Conservation (phyloP, 2,797 vertebrate genomes). For the Anniella stebbinsi region DNA sequence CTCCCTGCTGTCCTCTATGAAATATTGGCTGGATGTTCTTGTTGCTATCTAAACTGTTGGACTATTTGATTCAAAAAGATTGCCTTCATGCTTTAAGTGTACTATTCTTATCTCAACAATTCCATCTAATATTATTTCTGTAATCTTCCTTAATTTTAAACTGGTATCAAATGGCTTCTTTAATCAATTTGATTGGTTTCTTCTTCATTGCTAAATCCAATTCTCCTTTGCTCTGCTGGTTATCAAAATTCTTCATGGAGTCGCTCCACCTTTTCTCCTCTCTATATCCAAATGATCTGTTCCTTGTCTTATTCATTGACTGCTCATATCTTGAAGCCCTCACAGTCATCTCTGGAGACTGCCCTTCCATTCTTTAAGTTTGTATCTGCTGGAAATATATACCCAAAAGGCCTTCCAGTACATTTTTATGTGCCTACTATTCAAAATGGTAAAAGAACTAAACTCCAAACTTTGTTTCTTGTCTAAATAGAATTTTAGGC, state of each 20-base stretch:
- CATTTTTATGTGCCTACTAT: constrained; percentile 11
- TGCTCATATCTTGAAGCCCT: constrained; percentile 38
- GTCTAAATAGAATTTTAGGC: constrained; percentile 56
- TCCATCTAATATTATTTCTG: constrained; percentile 7
- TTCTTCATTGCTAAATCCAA: constrained; percentile 4
- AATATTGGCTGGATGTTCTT: constrained; percentile 55
- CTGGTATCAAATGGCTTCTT: not conserved
- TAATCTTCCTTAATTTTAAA: constrained; percentile 40
- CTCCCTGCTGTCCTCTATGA: constrained; percentile 5
- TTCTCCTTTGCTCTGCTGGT: not conserved
- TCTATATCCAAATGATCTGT: constrained; percentile 14
- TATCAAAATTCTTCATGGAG: constrained; percentile 30
- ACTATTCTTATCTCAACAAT: constrained; percentile 18
- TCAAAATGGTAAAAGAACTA: constrained; percentile 42
- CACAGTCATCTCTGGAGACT: constrained; percentile 18
- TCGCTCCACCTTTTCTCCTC: constrained; percentile 21
- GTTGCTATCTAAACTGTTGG: constrained; percentile 47
- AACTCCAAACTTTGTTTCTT: constrained; percentile 46
- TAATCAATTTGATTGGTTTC: not conserved
- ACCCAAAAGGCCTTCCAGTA: not conserved
- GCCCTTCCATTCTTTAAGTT: constrained; percentile 19
- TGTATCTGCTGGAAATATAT: not conserved
- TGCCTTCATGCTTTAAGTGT: not conserved
- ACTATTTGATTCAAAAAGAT: constrained; percentile 22
- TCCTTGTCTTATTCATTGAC: constrained; percentile 33